Base-by-base conservation (phyloP, 1,140 invertebrate genomes). In the Danaus melanippus region DNA sequence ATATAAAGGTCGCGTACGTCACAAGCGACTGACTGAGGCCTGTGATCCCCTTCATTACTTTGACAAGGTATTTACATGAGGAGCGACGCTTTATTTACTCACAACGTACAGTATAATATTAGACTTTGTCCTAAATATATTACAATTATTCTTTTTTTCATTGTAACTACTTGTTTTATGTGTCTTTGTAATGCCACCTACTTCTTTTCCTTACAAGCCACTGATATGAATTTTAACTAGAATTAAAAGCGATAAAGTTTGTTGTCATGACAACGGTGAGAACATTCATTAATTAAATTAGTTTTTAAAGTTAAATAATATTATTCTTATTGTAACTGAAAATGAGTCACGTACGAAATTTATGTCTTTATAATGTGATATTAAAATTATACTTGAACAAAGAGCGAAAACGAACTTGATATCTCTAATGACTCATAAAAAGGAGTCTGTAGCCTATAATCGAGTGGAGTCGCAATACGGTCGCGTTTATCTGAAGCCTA, bases 401-500 rank as follows among this genome's bases (percentile, higher is more conserved):
- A 57, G 48, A 53, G 6, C 42, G 12, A 12, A 44, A 53, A 55
- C 42, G 41, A 45, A 50, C 17, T 55, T 42, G 46, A 55, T 46
- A 57, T 62, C 43, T 21, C 42, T 53, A 60, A 63, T 49, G 57
- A 55, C n/a, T 42, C 43, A 53, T 40, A 53, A 64, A 57, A 62
- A 62, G 39, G 46, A 50, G 47, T 46, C 42, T 52, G 55, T 50
- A 62, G 47, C 58, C 54, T 57, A 44, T 47, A 9, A 39, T 52
- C 46, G 40, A 32, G 21, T 32, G 17, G n/a, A 57, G 58, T 55
- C 54, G 58, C 54, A 61, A 47, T 61, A 49, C 44, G 51, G 50
- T 58, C 41, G 56, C 57, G 71, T 78, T 76, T 78, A 80, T 76
- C 73, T 75, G 65, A 73, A 76, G 76, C 67, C 68, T 67, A 75